Percentiles rank a stretch among this genome's conserved stretches.
These are phyloP conservation scores for Eclectus roratus DNA, from an alignment of 2,113 vertebrate species.

Conservation along the genomic window DNA sequence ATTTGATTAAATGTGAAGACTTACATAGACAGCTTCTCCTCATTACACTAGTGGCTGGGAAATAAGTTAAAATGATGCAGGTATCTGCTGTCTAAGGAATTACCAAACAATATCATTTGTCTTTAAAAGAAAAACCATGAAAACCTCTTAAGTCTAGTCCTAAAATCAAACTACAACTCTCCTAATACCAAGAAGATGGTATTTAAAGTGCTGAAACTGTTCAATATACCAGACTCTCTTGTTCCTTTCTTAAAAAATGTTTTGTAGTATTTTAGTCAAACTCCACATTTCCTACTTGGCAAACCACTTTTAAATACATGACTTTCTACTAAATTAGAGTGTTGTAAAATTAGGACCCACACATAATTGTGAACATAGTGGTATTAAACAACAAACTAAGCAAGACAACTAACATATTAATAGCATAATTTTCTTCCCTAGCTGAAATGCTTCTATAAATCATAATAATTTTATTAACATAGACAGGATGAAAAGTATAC, in stretches of 20 bases:
- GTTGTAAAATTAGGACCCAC: background rate
- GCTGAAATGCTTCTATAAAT: background rate
- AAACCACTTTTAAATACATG: background rate
- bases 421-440: background rate
- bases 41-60: conserved; percentile 48
- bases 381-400: background rate
- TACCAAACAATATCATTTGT: background rate
- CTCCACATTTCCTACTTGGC: background rate
- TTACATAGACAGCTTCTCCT: conserved; percentile 66
- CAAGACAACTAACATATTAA: background rate
- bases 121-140: conserved; percentile 5
- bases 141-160: background rate
- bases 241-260: background rate
- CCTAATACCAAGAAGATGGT: background rate
- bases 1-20: conserved; percentile 79
- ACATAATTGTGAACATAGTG: background rate
- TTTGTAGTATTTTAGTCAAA: background rate
- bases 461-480: background rate
- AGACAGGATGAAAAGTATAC: background rate
- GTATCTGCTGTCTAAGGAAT: background rate
- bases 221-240: background rate
- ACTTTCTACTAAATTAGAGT: background rate
- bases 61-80: conserved; percentile 24
- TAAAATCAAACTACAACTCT: background rate
- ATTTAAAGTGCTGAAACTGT: background rate